Evolutionary conservation across 2,888 invertebrate genomes (phyloP), one percentile per base, ranked within the genome.

Genomic region (Drosophila mettleri): DNA sequence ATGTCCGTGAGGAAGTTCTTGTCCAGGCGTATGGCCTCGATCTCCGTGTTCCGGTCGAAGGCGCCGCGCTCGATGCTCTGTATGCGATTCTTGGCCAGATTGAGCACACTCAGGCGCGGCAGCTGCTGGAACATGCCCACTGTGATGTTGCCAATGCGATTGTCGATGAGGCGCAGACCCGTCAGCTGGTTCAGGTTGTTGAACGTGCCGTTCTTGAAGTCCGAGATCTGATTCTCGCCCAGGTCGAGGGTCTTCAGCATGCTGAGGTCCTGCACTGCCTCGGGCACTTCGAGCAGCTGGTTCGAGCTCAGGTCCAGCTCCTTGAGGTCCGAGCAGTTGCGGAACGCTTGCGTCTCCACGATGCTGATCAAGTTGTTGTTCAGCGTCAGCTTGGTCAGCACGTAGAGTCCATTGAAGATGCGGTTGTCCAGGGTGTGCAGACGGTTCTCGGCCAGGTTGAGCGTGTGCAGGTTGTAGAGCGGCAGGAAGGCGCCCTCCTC

Each of bases 301-400:
- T 98, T 98, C 24, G 97, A 96, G 91, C 97, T 97, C 68, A 98
- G 93, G 92, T 97, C 97, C 55, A 98, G 93, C 91, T 98, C 98
- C 92, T 97, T 97, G 45, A 98, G 93, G 86, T 97, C 96, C 2
- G 96, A 96, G 90, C 96, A 97, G 91, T 98, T 98, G 90, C 96
- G 95, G 89, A 98, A 97, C 16, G 97, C 96, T 90, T 95, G 95
- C 38, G 94, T 93, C 90, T 97, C 96, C 72, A 97, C 94, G 88
- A 94, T 95, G 78, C 95, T 95, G 64, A 98, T 95, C 80, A 96
- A 93, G 93, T 98, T 98, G 89, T 97, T 97, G 90, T 97, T 97
- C 34, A 98, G 93, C 46, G 96, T 97, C 63, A 98, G 93, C 91
- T 97, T 96, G 85, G 96, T 96, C 33, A 97, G 93, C 62, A 97